Evolutionary conservation across 1,140 invertebrate species (phyloP).

Genomic region (Parasteatoda tepidariorum): DNA sequence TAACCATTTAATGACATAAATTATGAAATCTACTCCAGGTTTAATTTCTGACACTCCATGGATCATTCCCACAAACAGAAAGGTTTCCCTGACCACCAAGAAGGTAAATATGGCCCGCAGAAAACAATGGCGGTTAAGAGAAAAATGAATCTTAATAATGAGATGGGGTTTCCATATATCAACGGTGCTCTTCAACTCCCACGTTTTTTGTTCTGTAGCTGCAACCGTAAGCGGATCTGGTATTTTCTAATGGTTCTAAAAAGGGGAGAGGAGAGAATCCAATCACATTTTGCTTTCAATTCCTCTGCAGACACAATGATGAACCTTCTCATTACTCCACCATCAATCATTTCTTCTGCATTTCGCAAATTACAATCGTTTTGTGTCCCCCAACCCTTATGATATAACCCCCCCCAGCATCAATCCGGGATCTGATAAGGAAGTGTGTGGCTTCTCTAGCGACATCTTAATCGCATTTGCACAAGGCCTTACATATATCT

Average conservation of each 20-base stretch:
- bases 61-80: background rate
- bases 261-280: background rate
- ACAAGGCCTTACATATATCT: constrained; percentile 29
- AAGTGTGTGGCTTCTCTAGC: constrained; percentile 2
- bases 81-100: background rate
- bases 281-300: background rate
- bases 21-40: background rate
- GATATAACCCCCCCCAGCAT: background rate
- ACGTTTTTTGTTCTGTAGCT: background rate
- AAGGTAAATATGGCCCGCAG: background rate
- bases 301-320: constrained; percentile 15
- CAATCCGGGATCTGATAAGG: constrained; percentile 21
- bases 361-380: constrained; percentile 55
- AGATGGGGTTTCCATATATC: constrained; percentile 17
- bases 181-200: constrained; percentile 3
- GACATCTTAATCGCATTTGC: constrained; percentile 47
- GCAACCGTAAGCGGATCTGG: constrained; percentile 25
- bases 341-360: constrained; percentile 52
- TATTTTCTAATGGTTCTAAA: constrained; percentile 26
- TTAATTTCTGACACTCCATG: constrained; percentile 18
- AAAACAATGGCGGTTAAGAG: background rate
- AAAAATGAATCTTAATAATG: background rate
- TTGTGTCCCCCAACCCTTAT: background rate
- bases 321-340: constrained; percentile 46
- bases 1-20: background rate